Base-by-base conservation (phyloP, 2,113 vertebrate species). In the Sapayoa aenigma region DNA sequence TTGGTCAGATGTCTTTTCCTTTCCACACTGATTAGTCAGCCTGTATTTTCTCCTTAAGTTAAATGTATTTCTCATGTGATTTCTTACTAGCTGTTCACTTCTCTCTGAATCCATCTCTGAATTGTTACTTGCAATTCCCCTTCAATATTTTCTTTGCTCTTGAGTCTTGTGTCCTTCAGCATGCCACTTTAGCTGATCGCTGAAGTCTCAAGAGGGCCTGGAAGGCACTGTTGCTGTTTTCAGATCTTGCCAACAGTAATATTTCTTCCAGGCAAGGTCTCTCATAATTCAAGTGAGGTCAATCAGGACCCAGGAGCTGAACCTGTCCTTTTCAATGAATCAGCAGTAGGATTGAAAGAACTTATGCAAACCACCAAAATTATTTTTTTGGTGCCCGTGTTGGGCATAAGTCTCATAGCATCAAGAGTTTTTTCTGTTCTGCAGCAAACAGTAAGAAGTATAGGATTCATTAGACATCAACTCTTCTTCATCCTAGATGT, bases 111-210 rank as follows among this genome's bases (percentile, higher is more conserved):
- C 41, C 30, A 8, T 30, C 17, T 18, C 17, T 66, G 50, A 28
- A 88, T 71, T 90, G 85, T 94, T 90, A 92, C 92, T 96, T 96
- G 83, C 59, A 82, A 95, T 95, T 96, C 92, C 39, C 88, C 92
- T 94, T 92, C 59, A 69, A 83, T 96, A 77, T 86, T 96, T 94
- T 28, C 75, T 69, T 90, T 90, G 94, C 88, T 92, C 90, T 96
- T 93, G 95, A 90, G 83, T 30, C 88, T 71, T 0, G 0, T 94
- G 88, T 96, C 92, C 95, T 96, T 96, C 94, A 94, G 79, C 2
- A 1, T 77, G 83, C 63, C 88, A 84, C 92, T 95, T 96, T 71
- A 87, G 82, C 96, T 95, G 94, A 94, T 94, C 11, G n/a, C 72
- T 80, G 72, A 71, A 90, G 68, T 77, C 88, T 95, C 94, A 73